Evolutionary conservation across 2,113 vertebrate genomes (phyloP).

Genomic region (Gymnocephalus cernua): DNA sequence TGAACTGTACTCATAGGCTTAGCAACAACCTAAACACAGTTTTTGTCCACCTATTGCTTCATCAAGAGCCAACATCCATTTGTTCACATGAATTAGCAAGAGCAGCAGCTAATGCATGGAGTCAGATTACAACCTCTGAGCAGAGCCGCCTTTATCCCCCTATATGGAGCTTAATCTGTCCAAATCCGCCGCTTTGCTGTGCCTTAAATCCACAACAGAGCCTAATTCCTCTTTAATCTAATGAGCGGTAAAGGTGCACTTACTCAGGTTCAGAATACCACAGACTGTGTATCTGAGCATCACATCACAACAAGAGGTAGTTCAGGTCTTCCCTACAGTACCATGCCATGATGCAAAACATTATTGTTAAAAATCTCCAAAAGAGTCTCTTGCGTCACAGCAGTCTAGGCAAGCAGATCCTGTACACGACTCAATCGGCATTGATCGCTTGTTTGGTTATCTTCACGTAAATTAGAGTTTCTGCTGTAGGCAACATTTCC

Average conservation of each 20-base stretch:
- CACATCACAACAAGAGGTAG: slow-evolving; percentile 24
- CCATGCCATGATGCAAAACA: slow-evolving; percentile 18
- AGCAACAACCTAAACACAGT: slow-evolving; percentile 51
- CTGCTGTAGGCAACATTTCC: slow-evolving; percentile 27
- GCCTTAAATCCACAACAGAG: slow-evolving; percentile 81
- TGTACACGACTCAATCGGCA: slow-evolving; percentile 12
- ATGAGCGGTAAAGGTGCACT: slow-evolving; percentile 75
- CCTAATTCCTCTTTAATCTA: slow-evolving; percentile 81
- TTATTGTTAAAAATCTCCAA: slow-evolving; percentile 16
- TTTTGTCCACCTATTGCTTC: slow-evolving; percentile 37
- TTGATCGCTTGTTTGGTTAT: slow-evolving; percentile 25
- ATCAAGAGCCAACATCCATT: slow-evolving; percentile 60
- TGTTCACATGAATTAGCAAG: slow-evolving; percentile 75
- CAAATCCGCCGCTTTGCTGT: slow-evolving; percentile 76
- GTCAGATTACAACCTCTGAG: slow-evolving; percentile 79
- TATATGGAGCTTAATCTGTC: slow-evolving; percentile 79
- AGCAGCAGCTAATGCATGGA: slow-evolving; percentile 72
- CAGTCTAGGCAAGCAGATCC: background rate
- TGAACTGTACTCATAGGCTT: slow-evolving; percentile 45
- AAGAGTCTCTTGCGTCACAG: slow-evolving; percentile 2
- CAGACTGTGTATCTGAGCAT: slow-evolving; percentile 26
- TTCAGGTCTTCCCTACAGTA: slow-evolving; percentile 4
- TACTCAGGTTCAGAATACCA: slow-evolving; percentile 53
- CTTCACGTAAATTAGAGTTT: slow-evolving; percentile 11
- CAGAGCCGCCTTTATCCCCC: slow-evolving; percentile 78